phyloP scores from a whole-genome alignment of 1,140 invertebrate species.

The Plodia interpunctella region DNA sequence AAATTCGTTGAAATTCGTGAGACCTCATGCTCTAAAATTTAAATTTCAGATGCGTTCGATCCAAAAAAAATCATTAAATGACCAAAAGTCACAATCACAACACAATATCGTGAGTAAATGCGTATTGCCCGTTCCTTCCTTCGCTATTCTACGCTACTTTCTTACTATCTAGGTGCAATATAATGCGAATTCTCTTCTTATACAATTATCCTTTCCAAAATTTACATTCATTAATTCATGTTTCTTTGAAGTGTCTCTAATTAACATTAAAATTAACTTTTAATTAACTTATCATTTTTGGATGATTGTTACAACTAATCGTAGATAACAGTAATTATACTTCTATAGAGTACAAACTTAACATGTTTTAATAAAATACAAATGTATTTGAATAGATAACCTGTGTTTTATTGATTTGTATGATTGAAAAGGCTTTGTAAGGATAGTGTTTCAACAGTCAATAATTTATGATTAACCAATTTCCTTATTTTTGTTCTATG shows the following conservation, averaged over 20 bases:
- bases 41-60: slow-evolving; percentile 1
- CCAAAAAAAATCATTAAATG: neutral
- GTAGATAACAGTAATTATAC: slow-evolving; percentile 20
- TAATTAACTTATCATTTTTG: slow-evolving; percentile 19
- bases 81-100: no score
- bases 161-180: slow-evolving; percentile 67
- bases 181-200: slow-evolving; percentile 44
- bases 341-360: slow-evolving; percentile 18
- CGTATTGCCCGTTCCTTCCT: slow-evolving; percentile 34
- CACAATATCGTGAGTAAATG: slow-evolving; percentile 1
- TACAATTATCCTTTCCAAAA: slow-evolving; percentile 29
- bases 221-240: slow-evolving; percentile 30
- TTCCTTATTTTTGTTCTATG: no score
- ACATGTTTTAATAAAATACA: slow-evolving; percentile 15
- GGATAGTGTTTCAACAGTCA: no score
- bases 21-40: slow-evolving; percentile 11
- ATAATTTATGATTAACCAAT: no score
- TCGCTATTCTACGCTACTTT: slow-evolving; percentile 52
- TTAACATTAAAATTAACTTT: slow-evolving; percentile 17
- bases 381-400: neutral
- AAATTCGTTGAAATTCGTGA: slow-evolving; percentile 11
- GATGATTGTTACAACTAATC: slow-evolving; percentile 19
- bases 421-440: no score
- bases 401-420: neutral
- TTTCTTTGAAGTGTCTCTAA: slow-evolving; percentile 16